Base-by-base conservation (phyloP, 2,888 invertebrate genomes). In the Plagiodera versicolora region DNA sequence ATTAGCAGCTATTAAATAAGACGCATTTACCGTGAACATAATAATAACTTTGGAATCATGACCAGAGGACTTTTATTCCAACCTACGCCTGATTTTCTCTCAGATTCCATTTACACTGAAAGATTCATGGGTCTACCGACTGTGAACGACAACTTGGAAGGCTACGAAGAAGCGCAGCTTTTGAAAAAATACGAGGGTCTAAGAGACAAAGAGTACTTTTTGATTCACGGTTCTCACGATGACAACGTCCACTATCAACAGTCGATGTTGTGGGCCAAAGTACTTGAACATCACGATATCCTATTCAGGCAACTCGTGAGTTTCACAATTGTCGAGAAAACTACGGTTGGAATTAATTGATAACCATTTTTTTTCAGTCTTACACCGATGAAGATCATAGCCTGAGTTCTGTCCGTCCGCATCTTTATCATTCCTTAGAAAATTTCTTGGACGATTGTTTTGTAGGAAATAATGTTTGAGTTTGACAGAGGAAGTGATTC, bases 181-280 rank as follows among this genome's bases (percentile, higher is more conserved):
- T 85, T 93, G 24, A 87, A 86, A 61, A 87, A 85, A 70, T 86
- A 84, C 32, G 82, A 84, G 48, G 80, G 80, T 35, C 78, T 83
- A 66, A 80, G 83, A 11, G 84, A 87, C 72, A 95, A 96, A 79
- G 86, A 89, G 65, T 96, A 91, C 80, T 88, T 97, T 78, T 81
- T 99, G 56, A 88, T 97, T 62, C 98, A 98, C 80, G 98, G 98
- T 58, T 96, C 96, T 1, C 88, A 92, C 14, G 95, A 95, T 75
- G 94, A 95, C 79, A 98, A 98, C 80, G 98, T 98, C 0, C 98
- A 98, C 80, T 98, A 95, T 81, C 98, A 98, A 78, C 96, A 98
- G 79, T 90, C 95, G 6, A 94, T 98, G 87, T 85, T 96, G 76
- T 85, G 98, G 71, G 91, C 96, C 1, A 89, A 93, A 76, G 87